These are phyloP conservation scores for Diarsia dahlii DNA, from an alignment of 2,888 invertebrate genomes.

Conservation along the genomic window DNA sequence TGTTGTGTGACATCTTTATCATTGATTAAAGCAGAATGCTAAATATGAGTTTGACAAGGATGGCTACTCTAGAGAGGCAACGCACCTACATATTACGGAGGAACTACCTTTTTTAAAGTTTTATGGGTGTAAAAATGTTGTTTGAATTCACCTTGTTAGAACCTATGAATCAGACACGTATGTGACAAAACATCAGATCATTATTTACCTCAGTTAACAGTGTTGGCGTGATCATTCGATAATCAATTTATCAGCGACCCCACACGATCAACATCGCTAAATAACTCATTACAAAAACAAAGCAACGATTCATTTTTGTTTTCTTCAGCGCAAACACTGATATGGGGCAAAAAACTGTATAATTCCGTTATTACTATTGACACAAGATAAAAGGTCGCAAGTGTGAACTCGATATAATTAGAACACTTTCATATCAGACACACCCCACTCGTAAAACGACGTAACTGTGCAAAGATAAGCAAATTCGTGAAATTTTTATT, in stretches of 20 bases:
- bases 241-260: conserved; percentile 24
- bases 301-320: conserved; percentile 30
- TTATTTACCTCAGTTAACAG: not conserved
- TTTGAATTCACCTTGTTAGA: no score
- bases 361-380: conserved; percentile 62
- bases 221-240: not conserved
- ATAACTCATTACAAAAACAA: conserved; percentile 16
- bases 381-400: conserved; percentile 64
- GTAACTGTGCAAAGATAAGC: conserved; percentile 48
- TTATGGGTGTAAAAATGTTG: no score
- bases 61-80: no score
- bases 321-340: conserved; percentile 29
- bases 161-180: no score
- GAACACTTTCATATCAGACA: conserved; percentile 60
- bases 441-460: conserved; percentile 65
- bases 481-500: conserved; percentile 29
- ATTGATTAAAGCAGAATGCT: no score
- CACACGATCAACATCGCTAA: conserved; percentile 14
- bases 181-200: no score
- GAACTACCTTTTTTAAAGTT: no score
- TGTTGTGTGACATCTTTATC: no score
- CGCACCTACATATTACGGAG: no score
- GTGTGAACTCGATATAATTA: conserved; percentile 54
- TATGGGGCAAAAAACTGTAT: conserved; percentile 56
- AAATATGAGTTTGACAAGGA: no score